Evolutionary conservation across 2,888 invertebrate genomes (phyloP), one percentile per base, ranked within the genome.

Genomic region (Hypomecis punctinalis): DNA sequence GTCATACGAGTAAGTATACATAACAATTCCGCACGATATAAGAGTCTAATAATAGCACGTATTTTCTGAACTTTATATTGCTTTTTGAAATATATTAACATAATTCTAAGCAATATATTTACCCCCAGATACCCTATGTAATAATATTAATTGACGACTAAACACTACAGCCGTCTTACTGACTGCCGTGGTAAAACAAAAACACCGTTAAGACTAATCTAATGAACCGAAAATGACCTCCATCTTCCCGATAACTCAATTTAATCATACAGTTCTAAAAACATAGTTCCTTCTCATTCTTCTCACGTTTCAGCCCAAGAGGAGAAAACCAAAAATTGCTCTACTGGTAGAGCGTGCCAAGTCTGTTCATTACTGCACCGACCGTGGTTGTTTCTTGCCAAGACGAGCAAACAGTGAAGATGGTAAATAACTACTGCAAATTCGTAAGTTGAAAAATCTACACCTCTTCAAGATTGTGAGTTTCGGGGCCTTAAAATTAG

Each of bases 241-340:
- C 40, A 54, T n/a, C 3, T 23, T 23, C 23, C 40, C 39, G 13
- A 46, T 45, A 60, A 7, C 10, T 48, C 47, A 52, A 45, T 52
- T 36, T 43, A 48, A 55, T 55, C n/a, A 43, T 36, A 40, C 53
- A 42, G 42, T 42, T 43, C 61, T 35, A 56, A 45, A 62, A 63
- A 60, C 65, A 67, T 60, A 66, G 63, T 66, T 66, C 11, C 39
- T 52, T 23, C 11, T 9, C 11, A 71, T 55, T 64, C 64, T 3
- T n/a, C 42, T 67, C 73, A 73, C 73, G 73, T 73, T 23, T 37
- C 5, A 56, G 13, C 45, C 57, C 47, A 40, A 37, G 45, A 67
- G 65, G 68, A 59, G 67, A 66, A 69, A 60, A 73, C 73, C 73
- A 70, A 70, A 74, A 74, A 74, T 71, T 67, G 70, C 45, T 43